Percentiles rank a stretch among this genome's conserved stretches.
Evolutionary conservation across 2,113 vertebrate genomes (phyloP).

Genomic region (Plecturocebus donacophilus): DNA sequence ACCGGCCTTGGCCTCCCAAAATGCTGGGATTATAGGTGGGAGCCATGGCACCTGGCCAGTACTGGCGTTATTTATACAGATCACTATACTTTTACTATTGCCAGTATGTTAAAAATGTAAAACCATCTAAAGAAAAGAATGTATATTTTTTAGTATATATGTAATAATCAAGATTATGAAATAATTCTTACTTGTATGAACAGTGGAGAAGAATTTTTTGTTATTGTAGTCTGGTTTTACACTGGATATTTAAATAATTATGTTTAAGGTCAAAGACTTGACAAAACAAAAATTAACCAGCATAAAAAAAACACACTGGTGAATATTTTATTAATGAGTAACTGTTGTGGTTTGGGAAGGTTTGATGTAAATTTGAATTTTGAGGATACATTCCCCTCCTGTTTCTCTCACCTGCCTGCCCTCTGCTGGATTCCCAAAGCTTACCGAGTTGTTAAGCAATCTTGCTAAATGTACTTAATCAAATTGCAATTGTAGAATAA

Average conservation of each 20-base stretch:
- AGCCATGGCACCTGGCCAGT: too few relatives aligned
- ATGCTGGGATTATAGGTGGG: too few relatives aligned
- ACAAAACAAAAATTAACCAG: slow-evolving; percentile 34
- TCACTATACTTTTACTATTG: not conserved
- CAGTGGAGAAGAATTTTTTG: not conserved
- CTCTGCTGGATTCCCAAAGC: not conserved
- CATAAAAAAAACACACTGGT: not conserved
- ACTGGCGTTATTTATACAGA: not conserved
- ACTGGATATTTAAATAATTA: not conserved
- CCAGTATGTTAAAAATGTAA: not conserved
- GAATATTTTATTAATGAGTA: not conserved
- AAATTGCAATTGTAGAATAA: not conserved
- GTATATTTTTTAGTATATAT: not conserved
- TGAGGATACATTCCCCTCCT: not conserved
- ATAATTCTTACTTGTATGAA: not conserved
- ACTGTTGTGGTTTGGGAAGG: not conserved
- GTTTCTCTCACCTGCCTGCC: not conserved
- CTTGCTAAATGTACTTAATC: not conserved
- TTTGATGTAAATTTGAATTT: not conserved
- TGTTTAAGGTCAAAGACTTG: not conserved
- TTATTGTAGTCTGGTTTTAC: slow-evolving; percentile 8
- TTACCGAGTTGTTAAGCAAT: not conserved
- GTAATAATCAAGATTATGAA: not conserved
- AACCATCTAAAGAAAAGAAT: not conserved
- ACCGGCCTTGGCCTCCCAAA: too few relatives aligned